phyloP scores from a whole-genome alignment of 2,113 vertebrate species.

The Poicephalus meyeri region DNA sequence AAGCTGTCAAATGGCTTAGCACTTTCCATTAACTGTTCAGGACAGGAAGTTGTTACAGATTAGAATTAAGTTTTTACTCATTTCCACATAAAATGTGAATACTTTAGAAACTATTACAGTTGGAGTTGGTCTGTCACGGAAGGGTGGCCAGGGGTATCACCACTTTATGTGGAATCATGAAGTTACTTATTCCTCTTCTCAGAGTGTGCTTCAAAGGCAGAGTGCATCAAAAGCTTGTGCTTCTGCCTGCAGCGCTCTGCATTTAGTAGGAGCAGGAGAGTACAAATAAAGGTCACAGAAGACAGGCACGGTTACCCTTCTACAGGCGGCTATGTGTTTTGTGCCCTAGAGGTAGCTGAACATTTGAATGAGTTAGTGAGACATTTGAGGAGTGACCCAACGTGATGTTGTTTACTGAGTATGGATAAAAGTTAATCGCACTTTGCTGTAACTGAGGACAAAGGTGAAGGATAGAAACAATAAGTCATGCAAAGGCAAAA shows the following conservation, averaged over 20 bases:
- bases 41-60: not conserved
- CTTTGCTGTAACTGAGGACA: not conserved
- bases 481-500: not conserved
- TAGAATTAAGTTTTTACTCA: not conserved
- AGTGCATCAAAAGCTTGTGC: not conserved
- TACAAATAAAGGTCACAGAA: not conserved
- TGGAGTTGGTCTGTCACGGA: not conserved
- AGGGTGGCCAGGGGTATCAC: not conserved
- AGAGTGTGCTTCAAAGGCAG: not conserved
- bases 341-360: not conserved
- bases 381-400: accelerated
- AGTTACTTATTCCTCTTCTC: not conserved
- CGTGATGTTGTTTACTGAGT: not conserved
- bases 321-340: not conserved
- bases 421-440: not conserved
- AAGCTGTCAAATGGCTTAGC: not conserved
- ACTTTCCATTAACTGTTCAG: not conserved
- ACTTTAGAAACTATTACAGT: not conserved
- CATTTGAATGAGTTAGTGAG: not conserved
- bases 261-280: not conserved
- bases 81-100: not conserved
- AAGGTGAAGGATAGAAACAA: conserved; percentile 20
- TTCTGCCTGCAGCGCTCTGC: not conserved
- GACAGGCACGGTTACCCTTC: not conserved
- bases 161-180: not conserved